phyloP scores from a whole-genome alignment of 2,113 vertebrate species.

The Malurus melanocephalus region DNA sequence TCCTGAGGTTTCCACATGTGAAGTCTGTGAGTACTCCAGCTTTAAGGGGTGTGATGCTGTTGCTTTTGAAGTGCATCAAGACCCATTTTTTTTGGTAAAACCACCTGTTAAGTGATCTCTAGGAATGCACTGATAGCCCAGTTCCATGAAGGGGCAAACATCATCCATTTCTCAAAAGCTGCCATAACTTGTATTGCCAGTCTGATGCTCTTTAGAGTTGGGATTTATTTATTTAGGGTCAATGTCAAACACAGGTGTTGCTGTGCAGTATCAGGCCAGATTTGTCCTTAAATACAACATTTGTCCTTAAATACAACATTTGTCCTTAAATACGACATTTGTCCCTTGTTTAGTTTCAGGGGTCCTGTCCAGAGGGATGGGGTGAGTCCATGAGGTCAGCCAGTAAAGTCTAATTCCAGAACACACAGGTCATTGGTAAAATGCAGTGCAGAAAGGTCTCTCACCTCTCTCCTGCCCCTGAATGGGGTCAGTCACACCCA shows the following conservation, averaged over 20 bases:
- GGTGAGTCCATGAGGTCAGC: neutral
- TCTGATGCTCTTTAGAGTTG: neutral
- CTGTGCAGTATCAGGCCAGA: neutral
- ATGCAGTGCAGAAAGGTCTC: neutral
- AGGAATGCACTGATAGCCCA: neutral
- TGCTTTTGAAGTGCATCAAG: neutral
- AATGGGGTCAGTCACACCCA: neutral
- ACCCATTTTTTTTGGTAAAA: neutral
- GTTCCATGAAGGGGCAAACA: neutral
- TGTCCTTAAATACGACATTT: neutral
- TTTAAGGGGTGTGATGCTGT: neutral
- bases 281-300: neutral
- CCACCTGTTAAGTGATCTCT: neutral
- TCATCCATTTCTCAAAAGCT: neutral
- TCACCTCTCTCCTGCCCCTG: neutral
- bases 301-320: neutral
- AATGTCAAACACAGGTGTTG: fast-evolving
- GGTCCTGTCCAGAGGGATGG: neutral
- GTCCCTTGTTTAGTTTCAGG: neutral
- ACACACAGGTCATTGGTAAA: neutral
- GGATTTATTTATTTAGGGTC: neutral
- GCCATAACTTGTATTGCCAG: neutral
- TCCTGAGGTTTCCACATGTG: neutral
- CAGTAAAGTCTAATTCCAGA: neutral
- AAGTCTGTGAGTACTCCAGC: neutral